Conservation (phyloP, 2,113 vertebrate species). For the Lamprologus tigripictilis region DNA sequence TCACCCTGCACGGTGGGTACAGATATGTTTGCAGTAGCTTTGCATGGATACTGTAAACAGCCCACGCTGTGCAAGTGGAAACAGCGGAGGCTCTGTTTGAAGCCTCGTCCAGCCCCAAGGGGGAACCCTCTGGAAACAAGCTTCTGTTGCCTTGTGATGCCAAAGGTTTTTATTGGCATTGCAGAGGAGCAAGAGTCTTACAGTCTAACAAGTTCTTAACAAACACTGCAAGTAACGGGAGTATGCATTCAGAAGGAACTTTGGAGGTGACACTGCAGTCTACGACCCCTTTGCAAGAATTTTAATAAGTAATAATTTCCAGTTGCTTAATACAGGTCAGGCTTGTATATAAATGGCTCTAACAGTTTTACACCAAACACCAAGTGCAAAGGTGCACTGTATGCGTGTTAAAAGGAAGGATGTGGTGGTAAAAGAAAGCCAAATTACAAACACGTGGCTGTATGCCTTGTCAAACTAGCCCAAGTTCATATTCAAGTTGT, state of each 20-base stretch:
- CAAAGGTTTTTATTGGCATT: not conserved
- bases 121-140: slow-evolving; percentile 11
- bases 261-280: not conserved
- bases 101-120: not conserved
- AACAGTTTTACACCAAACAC: not conserved
- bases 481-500: not conserved
- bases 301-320: not conserved
- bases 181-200: not conserved
- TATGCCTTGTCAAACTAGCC: not conserved
- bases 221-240: fast-evolving
- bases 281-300: not conserved
- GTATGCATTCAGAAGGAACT: not conserved
- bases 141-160: slow-evolving; percentile 39
- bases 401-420: not conserved
- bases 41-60: not conserved
- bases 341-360: not conserved
- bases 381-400: not conserved
- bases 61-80: not conserved
- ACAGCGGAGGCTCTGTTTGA: slow-evolving; percentile 36
- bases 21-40: not conserved
- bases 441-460: not conserved
- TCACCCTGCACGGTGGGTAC: not conserved
- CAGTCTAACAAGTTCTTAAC: not conserved
- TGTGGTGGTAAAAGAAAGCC: not conserved
- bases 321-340: not conserved